Conservation (phyloP, 2,888 invertebrate species). For the Xestia sexstrigata region DNA sequence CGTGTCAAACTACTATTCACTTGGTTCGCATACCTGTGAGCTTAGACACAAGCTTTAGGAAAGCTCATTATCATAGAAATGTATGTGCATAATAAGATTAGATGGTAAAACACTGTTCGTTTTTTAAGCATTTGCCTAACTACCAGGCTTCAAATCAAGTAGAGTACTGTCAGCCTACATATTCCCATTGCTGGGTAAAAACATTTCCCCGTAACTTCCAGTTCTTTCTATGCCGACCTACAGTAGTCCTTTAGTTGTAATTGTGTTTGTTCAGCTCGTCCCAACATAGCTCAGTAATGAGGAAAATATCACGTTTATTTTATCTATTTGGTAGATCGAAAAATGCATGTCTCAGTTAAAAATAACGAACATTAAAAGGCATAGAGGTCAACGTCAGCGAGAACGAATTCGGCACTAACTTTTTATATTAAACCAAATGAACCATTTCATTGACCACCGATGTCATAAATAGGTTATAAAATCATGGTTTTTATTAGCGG, state of each 20-base stretch:
- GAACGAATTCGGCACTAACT: conserved; percentile 9
- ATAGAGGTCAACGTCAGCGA: conserved; percentile 37
- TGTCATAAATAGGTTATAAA: conserved; percentile 67
- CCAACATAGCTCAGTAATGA: background rate
- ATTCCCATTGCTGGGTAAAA: background rate
- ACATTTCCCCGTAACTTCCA: background rate
- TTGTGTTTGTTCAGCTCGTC: background rate
- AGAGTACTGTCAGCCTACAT: background rate
- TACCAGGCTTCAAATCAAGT: background rate
- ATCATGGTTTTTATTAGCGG: conserved; percentile 61
- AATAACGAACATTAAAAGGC: conserved; percentile 36
- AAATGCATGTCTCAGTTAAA: conserved; percentile 2
- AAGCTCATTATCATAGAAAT: conserved; percentile 55
- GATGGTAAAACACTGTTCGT: background rate
- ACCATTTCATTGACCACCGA: conserved; percentile 60
- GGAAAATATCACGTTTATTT: background rate
- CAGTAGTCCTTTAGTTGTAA: background rate
- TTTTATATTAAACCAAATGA: conserved; percentile 44
- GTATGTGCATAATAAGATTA: conserved; percentile 16
- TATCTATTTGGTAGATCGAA: background rate
- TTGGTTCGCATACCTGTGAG: conserved; percentile 57
- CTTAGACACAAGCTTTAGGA: conserved; percentile 45
- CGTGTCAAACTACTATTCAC: conserved; percentile 63
- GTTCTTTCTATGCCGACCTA: background rate
- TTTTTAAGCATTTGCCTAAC: background rate